Conservation (phyloP, 2,888 invertebrate genomes). For the Phanerotoma sp. region DNA sequence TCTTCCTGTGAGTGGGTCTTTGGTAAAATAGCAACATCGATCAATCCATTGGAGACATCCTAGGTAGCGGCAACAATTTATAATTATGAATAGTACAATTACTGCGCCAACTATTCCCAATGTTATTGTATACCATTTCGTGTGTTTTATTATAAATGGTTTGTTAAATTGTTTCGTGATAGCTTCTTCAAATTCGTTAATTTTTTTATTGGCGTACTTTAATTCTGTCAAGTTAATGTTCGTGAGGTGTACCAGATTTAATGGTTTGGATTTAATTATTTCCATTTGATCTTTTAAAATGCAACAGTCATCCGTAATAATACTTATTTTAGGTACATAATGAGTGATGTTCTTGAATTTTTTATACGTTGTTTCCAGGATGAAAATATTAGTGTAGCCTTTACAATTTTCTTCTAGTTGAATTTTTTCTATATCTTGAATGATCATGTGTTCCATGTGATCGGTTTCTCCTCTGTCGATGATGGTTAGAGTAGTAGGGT, state of each 20-base stretch:
- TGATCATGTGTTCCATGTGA: no score
- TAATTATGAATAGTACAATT: conserved; percentile 6
- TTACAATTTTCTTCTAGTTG: conserved; percentile 18
- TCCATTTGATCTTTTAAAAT: conserved; percentile 6
- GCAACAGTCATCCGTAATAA: conserved; percentile 28
- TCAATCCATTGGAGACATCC: conserved; percentile 12
- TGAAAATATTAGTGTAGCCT: conserved; percentile 25
- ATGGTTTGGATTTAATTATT: conserved; percentile 20
- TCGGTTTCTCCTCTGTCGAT: conserved; percentile 5
- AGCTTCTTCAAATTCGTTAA: conserved; percentile 32
- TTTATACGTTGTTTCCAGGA: conserved; percentile 22
- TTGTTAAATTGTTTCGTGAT: conserved; percentile 28
- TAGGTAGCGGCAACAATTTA: conserved; percentile 16
- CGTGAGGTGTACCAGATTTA: conserved; percentile 19
- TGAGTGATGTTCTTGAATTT: conserved; percentile 9
- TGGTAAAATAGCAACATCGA: conserved; percentile 16
- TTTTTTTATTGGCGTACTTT: conserved; percentile 32
- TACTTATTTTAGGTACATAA: conserved; percentile 20
- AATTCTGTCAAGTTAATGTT: conserved; percentile 26
- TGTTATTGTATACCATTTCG: conserved; percentile 30
- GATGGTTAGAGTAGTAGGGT: conserved; percentile 11
- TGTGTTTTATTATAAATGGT: conserved; percentile 27
- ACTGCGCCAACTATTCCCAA: conserved; percentile 13
- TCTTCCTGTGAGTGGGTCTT: conserved; percentile 15
- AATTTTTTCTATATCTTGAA: conserved; percentile 19